Base-by-base conservation (phyloP, 2,113 vertebrate genomes). In the Oreochromis spilurus region DNA sequence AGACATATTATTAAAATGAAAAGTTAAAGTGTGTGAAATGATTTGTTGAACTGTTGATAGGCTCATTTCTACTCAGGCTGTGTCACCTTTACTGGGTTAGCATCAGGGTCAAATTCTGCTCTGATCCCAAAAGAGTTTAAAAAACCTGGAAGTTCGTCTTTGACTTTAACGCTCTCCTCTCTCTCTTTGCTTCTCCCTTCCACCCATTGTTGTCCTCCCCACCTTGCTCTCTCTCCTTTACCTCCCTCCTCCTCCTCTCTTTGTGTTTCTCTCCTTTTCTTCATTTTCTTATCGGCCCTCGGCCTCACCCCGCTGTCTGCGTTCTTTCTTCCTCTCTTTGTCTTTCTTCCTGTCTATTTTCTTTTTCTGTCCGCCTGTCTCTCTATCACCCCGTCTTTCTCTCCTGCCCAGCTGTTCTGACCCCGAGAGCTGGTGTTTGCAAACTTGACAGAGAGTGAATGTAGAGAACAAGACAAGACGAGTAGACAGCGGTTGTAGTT, bases 191-290 rank as follows among this genome's bases (percentile, higher is more conserved):
- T 78, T 48, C 34, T 11, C n/a, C 36, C 75, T 90, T 87, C 88
- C 83, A 24, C 40, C 48, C 78, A 90, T 91, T 91, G 90, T 91
- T 72, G 34, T 55, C 43, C 72, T 45, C 57, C 31, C 58, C 55
- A 24, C 70, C 62, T 52, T 38, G 43, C 70, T 75, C 16, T 52
- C 48, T 36, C 13, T 58, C 38, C 16, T 21, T 65, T 16, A 14
- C 10, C 19, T 11, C 52, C 79, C 62, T 67, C 79, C 38, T 31
- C 54, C 45, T 58, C 72, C 38, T 43, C 38, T 50, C 16, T 48
- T 50, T 77, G 67, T 82, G 53, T 29, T 14, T 26, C 79, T 87
- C 57, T 84, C n/a, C 13, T 52, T 72, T 53, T 48, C n/a, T 78
- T 29, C 12, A 0, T 29, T 2, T 65, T 45, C 48, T n/a, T 83